Conservation (phyloP, 2,888 invertebrate genomes). For the Asteroscopus sphinx region DNA sequence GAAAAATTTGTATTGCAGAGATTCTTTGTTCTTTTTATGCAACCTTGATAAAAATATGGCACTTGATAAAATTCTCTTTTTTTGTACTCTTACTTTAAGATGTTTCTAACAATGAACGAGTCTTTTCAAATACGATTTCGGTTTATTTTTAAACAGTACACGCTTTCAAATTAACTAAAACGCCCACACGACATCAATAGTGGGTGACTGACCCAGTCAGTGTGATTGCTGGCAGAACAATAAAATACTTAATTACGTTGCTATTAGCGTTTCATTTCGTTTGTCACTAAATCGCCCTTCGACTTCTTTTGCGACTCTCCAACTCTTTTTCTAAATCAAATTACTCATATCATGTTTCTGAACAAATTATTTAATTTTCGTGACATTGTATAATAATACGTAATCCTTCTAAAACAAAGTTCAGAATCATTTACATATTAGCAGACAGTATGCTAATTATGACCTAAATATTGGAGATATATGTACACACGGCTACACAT, state of each 20-base stretch:
- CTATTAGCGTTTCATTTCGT: slow-evolving; percentile 51
- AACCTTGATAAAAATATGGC: slow-evolving; percentile 29
- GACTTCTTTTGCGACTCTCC: slow-evolving; percentile 21
- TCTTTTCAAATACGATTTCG: slow-evolving; percentile 14
- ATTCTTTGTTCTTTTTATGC: slow-evolving; percentile 28
- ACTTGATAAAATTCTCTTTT: slow-evolving; percentile 18
- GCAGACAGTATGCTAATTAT: slow-evolving; percentile 48
- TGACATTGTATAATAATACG: slow-evolving; percentile 29
- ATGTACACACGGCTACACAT: slow-evolving; percentile 39
- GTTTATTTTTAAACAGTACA: slow-evolving; percentile 51
- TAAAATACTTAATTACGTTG: slow-evolving; percentile 62
- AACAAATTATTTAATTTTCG: slow-evolving; percentile 12
- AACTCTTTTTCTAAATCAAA: slow-evolving; percentile 36
- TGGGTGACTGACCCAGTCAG: slow-evolving; percentile 67
- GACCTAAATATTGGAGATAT: slow-evolving; percentile 51
- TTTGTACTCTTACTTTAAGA: slow-evolving; percentile 1
- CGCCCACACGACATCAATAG: slow-evolving; percentile 54
- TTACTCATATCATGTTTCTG: slow-evolving; percentile 28
- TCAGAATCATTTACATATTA: slow-evolving; percentile 41
- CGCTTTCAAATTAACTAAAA: slow-evolving; percentile 51
- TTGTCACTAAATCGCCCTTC: slow-evolving; percentile 41
- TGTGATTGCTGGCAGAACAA: slow-evolving; percentile 56
- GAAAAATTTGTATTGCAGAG: slow-evolving; percentile 12
- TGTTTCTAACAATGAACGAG: slow-evolving; percentile 10
- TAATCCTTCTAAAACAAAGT: slow-evolving; percentile 38